phyloP scores from a whole-genome alignment of 2,888 invertebrate species.

The Cephus nigrinus region DNA sequence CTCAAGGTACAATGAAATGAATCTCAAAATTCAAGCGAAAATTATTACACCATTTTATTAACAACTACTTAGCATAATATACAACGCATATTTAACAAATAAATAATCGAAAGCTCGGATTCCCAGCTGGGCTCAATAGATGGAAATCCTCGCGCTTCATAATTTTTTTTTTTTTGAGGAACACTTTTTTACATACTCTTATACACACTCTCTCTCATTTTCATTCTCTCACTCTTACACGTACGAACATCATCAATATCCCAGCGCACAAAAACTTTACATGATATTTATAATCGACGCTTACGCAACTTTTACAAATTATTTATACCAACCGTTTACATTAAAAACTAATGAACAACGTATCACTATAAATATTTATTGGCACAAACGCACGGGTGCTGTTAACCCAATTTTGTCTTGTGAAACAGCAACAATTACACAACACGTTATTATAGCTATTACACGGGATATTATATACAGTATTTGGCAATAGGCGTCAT shows the following conservation, averaged over 20 bases:
- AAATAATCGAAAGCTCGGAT: constrained; percentile 18
- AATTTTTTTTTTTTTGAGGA: not conserved
- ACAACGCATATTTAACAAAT: not conserved
- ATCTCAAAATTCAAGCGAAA: not conserved
- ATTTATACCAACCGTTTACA: not conserved
- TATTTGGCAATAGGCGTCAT: not conserved
- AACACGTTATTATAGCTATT: constrained; percentile 8
- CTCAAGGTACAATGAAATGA: not conserved
- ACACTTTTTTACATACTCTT: not conserved
- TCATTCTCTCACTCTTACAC: not conserved
- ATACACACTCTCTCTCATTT: too few species aligned
- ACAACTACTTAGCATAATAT: not conserved
- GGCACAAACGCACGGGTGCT: not conserved
- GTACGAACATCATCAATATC: not conserved
- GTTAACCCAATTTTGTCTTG: not conserved
- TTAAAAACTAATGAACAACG: not conserved
- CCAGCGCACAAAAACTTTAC: not conserved
- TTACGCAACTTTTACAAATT: not conserved
- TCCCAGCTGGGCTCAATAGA: constrained; percentile 35
- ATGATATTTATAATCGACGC: too few species aligned
- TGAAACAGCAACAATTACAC: not conserved
- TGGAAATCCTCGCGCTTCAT: constrained; percentile 23
- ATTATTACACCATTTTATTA: not conserved
- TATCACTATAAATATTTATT: not conserved
- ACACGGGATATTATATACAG: not conserved